Evolutionary conservation across 2,888 invertebrate genomes (phyloP).

Genomic region (Lamellibrachia columna): DNA sequence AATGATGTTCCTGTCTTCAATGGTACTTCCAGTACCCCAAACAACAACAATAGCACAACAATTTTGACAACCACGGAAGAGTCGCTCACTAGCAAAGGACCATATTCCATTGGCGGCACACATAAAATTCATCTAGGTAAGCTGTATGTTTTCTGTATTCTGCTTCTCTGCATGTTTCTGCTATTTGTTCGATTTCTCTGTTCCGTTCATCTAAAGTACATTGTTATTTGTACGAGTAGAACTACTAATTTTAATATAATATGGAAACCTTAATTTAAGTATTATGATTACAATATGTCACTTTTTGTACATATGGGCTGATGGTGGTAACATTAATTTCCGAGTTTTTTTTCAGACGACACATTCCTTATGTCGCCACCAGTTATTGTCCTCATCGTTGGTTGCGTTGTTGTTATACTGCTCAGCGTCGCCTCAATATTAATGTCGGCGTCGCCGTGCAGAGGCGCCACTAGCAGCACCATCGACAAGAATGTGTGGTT

Average conservation of each 20-base stretch:
- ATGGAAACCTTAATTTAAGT: too few relatives aligned
- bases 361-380: not conserved
- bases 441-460: not conserved
- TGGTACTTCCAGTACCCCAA: not conserved
- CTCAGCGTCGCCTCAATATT: not conserved
- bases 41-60: not conserved
- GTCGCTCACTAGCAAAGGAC: not conserved
- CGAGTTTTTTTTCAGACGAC: not conserved
- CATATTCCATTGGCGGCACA: not conserved
- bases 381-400: not conserved
- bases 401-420: not conserved
- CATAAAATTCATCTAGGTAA: not conserved
- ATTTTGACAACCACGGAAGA: conserved; percentile 6
- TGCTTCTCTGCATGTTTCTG: not conserved
- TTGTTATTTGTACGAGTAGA: not conserved
- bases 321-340: not conserved
- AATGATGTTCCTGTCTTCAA: not conserved
- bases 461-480: not conserved
- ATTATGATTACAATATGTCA: not conserved
- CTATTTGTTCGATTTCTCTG: not conserved
- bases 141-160: not conserved
- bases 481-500: not conserved
- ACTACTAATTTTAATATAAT: not conserved
- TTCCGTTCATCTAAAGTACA: not conserved
- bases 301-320: not conserved